phyloP scores from a whole-genome alignment of 2,113 vertebrate species.

The Rhagologus leucostigma region DNA sequence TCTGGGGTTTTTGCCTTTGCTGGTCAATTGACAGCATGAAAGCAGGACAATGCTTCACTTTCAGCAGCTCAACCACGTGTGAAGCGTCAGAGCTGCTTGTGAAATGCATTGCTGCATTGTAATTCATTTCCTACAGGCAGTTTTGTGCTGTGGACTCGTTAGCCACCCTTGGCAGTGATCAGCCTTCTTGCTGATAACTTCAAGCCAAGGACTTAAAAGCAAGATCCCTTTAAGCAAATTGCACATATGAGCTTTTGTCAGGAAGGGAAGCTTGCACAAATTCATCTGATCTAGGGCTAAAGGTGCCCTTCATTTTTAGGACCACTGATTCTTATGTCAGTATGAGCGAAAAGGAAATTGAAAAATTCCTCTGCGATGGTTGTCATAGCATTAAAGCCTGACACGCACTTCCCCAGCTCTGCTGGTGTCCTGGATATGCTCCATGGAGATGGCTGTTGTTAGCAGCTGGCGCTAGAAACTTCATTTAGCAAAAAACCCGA shows the following conservation, averaged over 20 bases:
- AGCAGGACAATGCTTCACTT: neutral
- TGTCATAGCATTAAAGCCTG: constrained; percentile 1
- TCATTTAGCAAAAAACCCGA: neutral
- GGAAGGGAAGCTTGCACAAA: neutral
- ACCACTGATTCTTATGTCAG: neutral
- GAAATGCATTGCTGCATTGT: neutral
- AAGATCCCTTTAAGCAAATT: neutral
- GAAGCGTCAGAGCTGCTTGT: neutral
- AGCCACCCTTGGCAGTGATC: neutral
- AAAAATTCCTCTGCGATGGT: neutral
- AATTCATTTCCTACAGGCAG: neutral
- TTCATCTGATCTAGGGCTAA: neutral
- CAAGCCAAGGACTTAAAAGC: neutral
- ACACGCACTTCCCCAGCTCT: neutral
- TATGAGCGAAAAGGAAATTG: neutral
- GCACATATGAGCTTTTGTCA: neutral
- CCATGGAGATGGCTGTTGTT: neutral
- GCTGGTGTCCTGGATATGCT: neutral
- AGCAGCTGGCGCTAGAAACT: neutral
- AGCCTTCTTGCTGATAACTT: neutral
- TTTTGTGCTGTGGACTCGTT: neutral
- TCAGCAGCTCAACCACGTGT: neutral
- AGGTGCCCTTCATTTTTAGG: neutral
- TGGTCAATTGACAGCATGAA: neutral
- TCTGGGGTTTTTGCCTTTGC: neutral